These are phyloP conservation scores for Pseudococcus jackbeardsleyi DNA, from an alignment of 2,888 invertebrate genomes.

Conservation along the genomic window DNA sequence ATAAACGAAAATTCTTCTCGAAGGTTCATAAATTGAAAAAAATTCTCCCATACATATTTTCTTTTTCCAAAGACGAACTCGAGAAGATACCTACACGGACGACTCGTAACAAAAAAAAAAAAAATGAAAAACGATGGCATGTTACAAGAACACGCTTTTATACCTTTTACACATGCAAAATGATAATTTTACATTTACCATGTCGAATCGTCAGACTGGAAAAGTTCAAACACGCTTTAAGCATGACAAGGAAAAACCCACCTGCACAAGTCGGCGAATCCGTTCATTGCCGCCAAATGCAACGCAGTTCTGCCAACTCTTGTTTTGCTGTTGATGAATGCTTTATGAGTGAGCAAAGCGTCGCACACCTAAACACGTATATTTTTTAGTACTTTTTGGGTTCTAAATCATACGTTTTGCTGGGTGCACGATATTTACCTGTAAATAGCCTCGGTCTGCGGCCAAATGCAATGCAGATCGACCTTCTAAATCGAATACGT, in stretches of 20 bases:
- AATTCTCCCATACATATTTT: neutral
- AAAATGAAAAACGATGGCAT: constrained; percentile 26
- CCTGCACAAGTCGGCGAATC: constrained; percentile 83
- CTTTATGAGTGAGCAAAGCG: constrained; percentile 92
- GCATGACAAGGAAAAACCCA: constrained; percentile 66
- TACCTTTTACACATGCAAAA: constrained; percentile 31
- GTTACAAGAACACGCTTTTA: neutral
- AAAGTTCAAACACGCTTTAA: constrained; percentile 51
- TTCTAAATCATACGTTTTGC: neutral
- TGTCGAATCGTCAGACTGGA: neutral
- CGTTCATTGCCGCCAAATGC: constrained; percentile 97
- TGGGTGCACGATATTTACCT: constrained; percentile 68
- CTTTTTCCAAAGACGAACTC: neutral
- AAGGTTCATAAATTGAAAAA: constrained; percentile 33
- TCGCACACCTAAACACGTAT: constrained; percentile 80
- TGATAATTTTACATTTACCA: neutral
- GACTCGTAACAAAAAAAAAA: neutral
- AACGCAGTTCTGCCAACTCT: constrained; percentile 96
- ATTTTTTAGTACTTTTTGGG: neutral
- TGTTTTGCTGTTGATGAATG: constrained; percentile 98
- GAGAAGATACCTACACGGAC: neutral
- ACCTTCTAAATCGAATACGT: constrained; percentile 97
- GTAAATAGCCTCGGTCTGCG: constrained; percentile 91
- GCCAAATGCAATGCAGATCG: constrained; percentile 95
- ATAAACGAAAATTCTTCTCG: neutral